phyloP scores from a whole-genome alignment of 2,888 invertebrate species.

The Drosophila flavopinicola region DNA sequence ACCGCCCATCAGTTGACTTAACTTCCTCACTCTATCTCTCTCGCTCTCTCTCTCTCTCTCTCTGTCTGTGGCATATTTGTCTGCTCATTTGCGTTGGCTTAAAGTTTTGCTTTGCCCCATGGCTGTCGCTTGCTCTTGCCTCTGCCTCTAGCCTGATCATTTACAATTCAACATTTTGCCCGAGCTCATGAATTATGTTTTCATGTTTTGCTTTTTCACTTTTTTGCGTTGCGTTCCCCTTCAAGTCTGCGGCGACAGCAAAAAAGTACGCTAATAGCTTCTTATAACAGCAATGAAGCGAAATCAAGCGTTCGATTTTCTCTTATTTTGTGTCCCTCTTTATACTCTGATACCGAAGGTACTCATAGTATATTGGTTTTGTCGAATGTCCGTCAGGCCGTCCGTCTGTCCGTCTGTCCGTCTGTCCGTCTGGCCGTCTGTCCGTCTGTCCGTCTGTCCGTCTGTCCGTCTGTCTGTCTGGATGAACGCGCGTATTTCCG shows the following conservation, averaged over 20 bases:
- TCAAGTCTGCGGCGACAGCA: constrained; percentile 29
- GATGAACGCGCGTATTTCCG: no score
- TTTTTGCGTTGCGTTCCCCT: constrained; percentile 22
- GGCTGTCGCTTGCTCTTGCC: constrained; percentile 1
- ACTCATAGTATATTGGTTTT: no score
- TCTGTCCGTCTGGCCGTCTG: no score
- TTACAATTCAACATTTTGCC: constrained; percentile 74
- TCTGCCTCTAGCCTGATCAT: constrained; percentile 53
- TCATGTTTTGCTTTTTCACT: constrained; percentile 51
- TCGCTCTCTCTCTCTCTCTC: constrained; percentile 2
- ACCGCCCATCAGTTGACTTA: constrained; percentile 19
- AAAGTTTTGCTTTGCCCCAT: constrained; percentile 27
- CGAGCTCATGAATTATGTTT: constrained; percentile 72
- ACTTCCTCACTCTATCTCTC: not conserved
- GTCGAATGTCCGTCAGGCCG: no score
- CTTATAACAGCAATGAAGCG: constrained; percentile 58
- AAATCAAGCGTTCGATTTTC: constrained; percentile 37
- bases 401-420: no score
- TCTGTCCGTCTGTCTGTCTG: no score
- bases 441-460: no score
- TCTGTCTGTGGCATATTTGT: constrained; percentile 9
- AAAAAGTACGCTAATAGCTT: constrained; percentile 70
- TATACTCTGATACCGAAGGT: no score
- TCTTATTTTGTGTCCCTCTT: no score
- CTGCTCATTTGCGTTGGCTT: constrained; percentile 43